Evolutionary conservation across 2,888 invertebrate genomes (phyloP).

Genomic region (Watsonalla cultraria): DNA sequence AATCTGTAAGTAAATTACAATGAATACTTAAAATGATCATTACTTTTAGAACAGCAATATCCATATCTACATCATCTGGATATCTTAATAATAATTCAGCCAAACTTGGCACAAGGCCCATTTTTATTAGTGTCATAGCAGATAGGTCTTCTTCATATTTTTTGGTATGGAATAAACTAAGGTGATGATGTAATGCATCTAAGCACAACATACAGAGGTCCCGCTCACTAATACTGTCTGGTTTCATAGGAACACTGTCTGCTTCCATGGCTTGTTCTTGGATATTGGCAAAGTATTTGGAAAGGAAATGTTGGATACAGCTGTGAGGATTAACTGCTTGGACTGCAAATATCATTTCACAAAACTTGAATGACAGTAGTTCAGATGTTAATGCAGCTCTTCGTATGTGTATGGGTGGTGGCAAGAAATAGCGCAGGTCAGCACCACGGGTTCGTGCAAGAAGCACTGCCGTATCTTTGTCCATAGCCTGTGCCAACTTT

Average conservation of each 20-base stretch:
- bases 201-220: constrained; percentile 60
- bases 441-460: constrained; percentile 85
- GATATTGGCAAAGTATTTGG: constrained; percentile 61
- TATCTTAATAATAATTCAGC: constrained; percentile 57
- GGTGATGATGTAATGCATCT: constrained; percentile 64
- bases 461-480: constrained; percentile 86
- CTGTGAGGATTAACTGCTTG: constrained; percentile 52
- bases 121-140: constrained; percentile 34
- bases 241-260: constrained; percentile 58
- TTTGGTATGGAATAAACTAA: constrained; percentile 47
- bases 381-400: constrained; percentile 53
- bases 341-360: constrained; percentile 45
- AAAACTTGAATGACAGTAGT: constrained; percentile 59
- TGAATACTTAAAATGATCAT: constrained; percentile 63
- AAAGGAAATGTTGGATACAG: constrained; percentile 60
- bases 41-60: constrained; percentile 56
- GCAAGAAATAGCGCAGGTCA: constrained; percentile 86
- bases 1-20: constrained; percentile 41
- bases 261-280: constrained; percentile 62
- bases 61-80: constrained; percentile 52
- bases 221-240: constrained; percentile 60
- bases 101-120: constrained; percentile 46
- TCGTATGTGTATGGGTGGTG: constrained; percentile 79
- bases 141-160: constrained; percentile 47
- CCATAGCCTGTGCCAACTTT: constrained; percentile 88